Evolutionary conservation across 92 coral and sea anemone species (phyloP), one percentile per base, ranked within the genome.

Genomic region (Metridium senile): DNA sequence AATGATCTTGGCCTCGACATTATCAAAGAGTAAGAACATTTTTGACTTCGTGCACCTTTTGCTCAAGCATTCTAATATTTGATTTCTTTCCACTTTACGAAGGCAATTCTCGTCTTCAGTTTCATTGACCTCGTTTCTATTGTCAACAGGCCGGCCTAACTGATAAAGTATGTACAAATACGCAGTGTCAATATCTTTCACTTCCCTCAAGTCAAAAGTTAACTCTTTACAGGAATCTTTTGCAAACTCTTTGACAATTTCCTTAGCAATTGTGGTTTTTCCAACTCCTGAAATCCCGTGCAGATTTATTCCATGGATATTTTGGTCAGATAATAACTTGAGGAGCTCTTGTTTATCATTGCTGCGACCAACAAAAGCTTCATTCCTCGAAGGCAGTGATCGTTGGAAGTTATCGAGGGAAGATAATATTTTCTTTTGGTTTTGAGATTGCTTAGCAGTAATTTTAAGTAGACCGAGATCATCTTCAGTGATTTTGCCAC

Each of bases 251-350:
- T 62, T 34, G 23, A 35, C 72, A 35, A 52, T 67, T 31, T 80
- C 77, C 32, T 62, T 51, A 2, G 89, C 95, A 34, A 90, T 72
- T 0, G 84, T 83, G 47, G 95, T 90, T n/a, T n/a, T n/a, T n/a
- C n/a, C n/a, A n/a, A n/a, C n/a, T n/a, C n/a, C n/a, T n/a, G n/a
- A n/a, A n/a, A n/a, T n/a, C n/a, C n/a, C n/a, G n/a, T n/a, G n/a
- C n/a, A n/a, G n/a, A n/a, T n/a, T n/a, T n/a, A n/a, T n/a, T n/a
- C n/a, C n/a, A n/a, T n/a, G n/a, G n/a, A n/a, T n/a, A n/a, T n/a
- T n/a, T n/a, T n/a, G n/a, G 11, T 71, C 76, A 16, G 49, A 20
- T 10, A 90, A 77, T 34, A 27, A 68, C 30, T 65, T 20, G 26
- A 32, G 26, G 7, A 90, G 11, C 27, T 61, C 47, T 11, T 74